Base-by-base conservation (phyloP, 1,140 invertebrate genomes). In the Drosophila paulistorum region DNA sequence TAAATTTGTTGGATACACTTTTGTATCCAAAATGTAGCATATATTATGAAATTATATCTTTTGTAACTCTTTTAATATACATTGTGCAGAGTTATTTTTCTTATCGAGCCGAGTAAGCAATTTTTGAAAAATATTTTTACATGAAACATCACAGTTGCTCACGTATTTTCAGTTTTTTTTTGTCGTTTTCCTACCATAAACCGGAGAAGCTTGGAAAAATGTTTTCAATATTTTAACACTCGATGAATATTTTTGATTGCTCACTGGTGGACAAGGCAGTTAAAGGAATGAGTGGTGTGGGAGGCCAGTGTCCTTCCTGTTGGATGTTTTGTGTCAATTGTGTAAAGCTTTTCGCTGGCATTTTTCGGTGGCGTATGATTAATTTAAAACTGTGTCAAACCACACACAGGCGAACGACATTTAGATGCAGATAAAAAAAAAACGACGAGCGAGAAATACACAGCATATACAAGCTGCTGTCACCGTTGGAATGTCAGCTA, bases 341-440 rank as follows among this genome's bases (percentile, higher is more conserved):
- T 87, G 83, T 67, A 87, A 79, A 87, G 79, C 83, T 79, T 79
- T 82, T 51, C 45, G 17, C 20, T 64, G 33, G 45, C 68, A 79
- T 76, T 67, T 48, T 62, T 65, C 74, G 71, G 64, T 81, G 82
- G 85, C 78, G 81, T 77, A 90, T 91, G 87, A 90, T 89, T 79
- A 90, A 89, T 89, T 89, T 89, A 89, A 90, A 89, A 89, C 81
- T 85, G 80, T 83, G 80, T 71, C 83, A 89, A 78, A 89, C 83
- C 84, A 55, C 83, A 79, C 68, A 82, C 63, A 74, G 66, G 54
- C 63, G 11, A 59, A 45, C 71, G 66, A 65, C 61, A 41, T 37
- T 64, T 23, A 71, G 60, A 48, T 59, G 64, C 63, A 41, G 45
- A 55, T 7, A 10, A 20, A n/a, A 26, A 23, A 33, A 20, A 55